A percentile compares a stretch with the other conserved stretches of the same genome.
Conservation (phyloP, 2,113 vertebrate species). For the Salvator merianae region DNA sequence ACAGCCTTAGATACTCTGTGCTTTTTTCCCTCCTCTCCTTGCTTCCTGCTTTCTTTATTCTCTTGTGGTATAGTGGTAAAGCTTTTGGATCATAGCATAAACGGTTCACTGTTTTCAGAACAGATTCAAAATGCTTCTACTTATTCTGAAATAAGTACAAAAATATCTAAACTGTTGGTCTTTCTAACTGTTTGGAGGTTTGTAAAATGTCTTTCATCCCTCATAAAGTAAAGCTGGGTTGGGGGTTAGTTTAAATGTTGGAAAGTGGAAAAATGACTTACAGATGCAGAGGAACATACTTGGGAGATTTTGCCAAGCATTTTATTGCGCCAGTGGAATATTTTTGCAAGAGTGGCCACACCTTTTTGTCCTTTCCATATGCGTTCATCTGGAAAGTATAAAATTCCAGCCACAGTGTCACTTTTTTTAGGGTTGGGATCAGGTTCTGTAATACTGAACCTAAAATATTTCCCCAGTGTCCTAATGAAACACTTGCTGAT, state of each 20-base stretch:
- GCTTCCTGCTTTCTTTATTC: constrained; percentile 17
- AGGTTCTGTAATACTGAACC: constrained; percentile 3
- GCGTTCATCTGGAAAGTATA: constrained; percentile 25
- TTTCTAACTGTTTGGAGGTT: constrained; percentile 42
- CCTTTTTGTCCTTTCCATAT: constrained; percentile 39
- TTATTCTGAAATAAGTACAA: not conserved
- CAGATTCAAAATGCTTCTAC: constrained; percentile 26
- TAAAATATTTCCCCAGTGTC: not conserved
- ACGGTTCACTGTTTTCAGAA: constrained; percentile 1
- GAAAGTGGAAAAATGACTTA: constrained; percentile 45
- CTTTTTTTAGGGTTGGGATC: not conserved
- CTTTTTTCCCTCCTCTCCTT: not conserved
- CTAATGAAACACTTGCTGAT: not conserved
- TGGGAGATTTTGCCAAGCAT: constrained; percentile 37
- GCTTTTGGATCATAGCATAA: not conserved
- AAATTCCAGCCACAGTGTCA: not conserved
- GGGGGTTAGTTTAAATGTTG: not conserved
- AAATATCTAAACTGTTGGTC: constrained; percentile 35
- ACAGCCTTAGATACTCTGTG: no score
- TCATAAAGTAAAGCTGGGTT: constrained; percentile 41
- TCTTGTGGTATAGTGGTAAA: not conserved
- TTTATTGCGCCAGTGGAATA: constrained; percentile 45
- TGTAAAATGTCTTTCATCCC: constrained; percentile 60
- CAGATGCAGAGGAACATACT: constrained; percentile 57
- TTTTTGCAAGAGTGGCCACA: constrained; percentile 32